Base-by-base conservation (phyloP, 2,797 vertebrate genomes). In the Diplodus sargus region DNA sequence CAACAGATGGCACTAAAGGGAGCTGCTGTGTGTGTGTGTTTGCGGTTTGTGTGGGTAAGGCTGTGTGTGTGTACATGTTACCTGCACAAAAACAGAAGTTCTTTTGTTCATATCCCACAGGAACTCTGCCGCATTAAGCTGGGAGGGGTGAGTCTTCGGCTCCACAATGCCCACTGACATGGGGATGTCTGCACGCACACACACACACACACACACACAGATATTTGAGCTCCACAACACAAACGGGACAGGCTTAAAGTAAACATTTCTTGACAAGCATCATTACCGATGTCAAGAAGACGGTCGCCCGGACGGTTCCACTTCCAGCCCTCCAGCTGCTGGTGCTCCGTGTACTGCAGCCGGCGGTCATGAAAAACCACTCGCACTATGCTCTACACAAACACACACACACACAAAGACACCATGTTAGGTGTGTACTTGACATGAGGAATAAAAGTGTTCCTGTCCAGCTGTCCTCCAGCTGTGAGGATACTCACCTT, bases 81-180 rank as follows among this genome's bases (percentile, higher is more conserved):
- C 98, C 97, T 99, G 98, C 89, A 99, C 98, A 85, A 99, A 99
- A 64, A 98, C 97, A 1, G 98, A 99, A 0, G 97, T 95, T 90
- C 97, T 96, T 93, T 99, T 99, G 74, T 97, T 95, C 57, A 97
- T 93, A 80, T 99, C 98, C 98, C 98, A 99, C 7, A 99, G 95
- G 87, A 99, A 99, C 84, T 99, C 98, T 45, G 98, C 98, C 0
- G 98, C 98, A 28, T 99, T 99, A 25, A 99, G 95, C 85, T 98
- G 97, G 1, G 97, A 97, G 14, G 97, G 95, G 92, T 98, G 98
- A 9, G 97, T 97, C 83, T 97, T 95, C 3, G 97, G 97, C 91
- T 99, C 98, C 9, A 98, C 95, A 81, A 99, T 96, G 62, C 97
- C 98, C 91, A 99, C 97, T 4, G 98, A 99, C 97, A 99, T 97